These are phyloP conservation scores for Ovis canadensis DNA, from an alignment of 2,113 vertebrate species.

Conservation along the genomic window DNA sequence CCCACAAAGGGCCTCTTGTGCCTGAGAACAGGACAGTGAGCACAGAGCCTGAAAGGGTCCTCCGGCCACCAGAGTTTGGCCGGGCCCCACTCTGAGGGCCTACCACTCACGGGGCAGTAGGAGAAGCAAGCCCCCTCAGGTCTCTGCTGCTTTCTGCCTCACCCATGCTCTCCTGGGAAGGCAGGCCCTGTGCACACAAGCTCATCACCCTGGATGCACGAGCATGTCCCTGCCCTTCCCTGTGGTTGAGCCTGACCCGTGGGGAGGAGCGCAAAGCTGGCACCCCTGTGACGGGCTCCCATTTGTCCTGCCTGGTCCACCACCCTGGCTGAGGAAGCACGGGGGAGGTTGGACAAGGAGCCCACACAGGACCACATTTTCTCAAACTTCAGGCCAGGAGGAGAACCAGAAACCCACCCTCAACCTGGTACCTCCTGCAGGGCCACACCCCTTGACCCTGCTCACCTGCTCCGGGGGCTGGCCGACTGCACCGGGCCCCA, in stretches of 20 bases:
- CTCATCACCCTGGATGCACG: constrained; percentile 35
- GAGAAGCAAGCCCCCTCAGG: not conserved
- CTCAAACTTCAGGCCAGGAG: not conserved
- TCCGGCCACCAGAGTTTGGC: constrained; percentile 57
- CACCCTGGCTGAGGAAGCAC: not conserved
- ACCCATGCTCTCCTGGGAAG: not conserved
- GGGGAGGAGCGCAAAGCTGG: not conserved
- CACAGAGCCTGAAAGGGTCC: constrained; percentile 74
- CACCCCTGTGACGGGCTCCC: not conserved
- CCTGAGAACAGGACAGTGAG: constrained; percentile 69
- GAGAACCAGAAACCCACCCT: not conserved
- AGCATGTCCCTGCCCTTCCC: not conserved
- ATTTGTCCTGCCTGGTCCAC: not conserved
- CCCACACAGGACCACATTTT: not conserved
- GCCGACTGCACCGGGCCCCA: not conserved
- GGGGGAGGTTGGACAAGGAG: not conserved
- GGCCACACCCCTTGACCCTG: not conserved
- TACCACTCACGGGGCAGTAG: not conserved
- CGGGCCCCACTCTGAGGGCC: constrained; percentile 23
- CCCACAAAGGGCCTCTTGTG: constrained; percentile 76
- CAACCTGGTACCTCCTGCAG: not conserved
- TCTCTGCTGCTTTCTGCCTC: accelerated
- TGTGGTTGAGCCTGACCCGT: not conserved
- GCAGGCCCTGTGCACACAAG: not conserved
- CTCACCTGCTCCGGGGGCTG: accelerated